Evolutionary conservation across 2,888 invertebrate species (phyloP).

Genomic region (Apotomis turbidana): DNA sequence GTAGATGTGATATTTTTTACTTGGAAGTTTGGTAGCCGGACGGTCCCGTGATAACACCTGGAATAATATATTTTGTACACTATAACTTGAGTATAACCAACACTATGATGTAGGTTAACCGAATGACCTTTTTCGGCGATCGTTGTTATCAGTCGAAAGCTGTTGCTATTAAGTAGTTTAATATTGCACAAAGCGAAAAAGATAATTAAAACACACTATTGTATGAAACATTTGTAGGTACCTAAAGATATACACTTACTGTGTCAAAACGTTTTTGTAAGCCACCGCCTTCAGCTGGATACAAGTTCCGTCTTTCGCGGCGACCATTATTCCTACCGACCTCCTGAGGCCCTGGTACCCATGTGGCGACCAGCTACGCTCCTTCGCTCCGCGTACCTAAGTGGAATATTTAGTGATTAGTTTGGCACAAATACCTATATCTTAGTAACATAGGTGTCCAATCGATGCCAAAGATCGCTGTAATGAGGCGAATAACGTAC

Average conservation of each 20-base stretch:
- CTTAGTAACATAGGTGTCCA: too few species aligned
- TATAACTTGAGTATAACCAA: neutral
- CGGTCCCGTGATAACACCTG: slow-evolving; percentile 82
- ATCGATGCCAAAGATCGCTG: too few species aligned
- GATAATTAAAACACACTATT: too few species aligned
- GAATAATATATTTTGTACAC: slow-evolving; percentile 2
- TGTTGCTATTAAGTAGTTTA: too few species aligned
- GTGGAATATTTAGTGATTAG: too few species aligned
- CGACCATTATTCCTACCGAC: slow-evolving; percentile 64
- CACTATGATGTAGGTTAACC: too few species aligned
- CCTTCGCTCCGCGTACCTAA: slow-evolving; percentile 75
- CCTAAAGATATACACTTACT: slow-evolving; percentile 73
- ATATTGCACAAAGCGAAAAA: too few species aligned
- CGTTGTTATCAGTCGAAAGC: too few species aligned
- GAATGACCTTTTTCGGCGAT: too few species aligned
- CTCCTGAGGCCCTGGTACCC: slow-evolving; percentile 60
- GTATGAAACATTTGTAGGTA: too few species aligned
- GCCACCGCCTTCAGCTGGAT: slow-evolving; percentile 81
- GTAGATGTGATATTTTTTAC: slow-evolving; percentile 70
- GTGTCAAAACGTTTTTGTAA: slow-evolving; percentile 76
- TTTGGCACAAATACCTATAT: too few species aligned
- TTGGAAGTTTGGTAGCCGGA: slow-evolving; percentile 72
- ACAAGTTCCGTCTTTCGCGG: slow-evolving; percentile 82
- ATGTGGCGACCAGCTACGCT: slow-evolving; percentile 70
- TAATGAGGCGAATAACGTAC: too few species aligned